A percentile compares a stretch with the other conserved stretches of the same genome.
These are phyloP conservation scores for Lepidotrigona ventralis DNA, from an alignment of 1,140 invertebrate species.

Conservation along the genomic window DNA sequence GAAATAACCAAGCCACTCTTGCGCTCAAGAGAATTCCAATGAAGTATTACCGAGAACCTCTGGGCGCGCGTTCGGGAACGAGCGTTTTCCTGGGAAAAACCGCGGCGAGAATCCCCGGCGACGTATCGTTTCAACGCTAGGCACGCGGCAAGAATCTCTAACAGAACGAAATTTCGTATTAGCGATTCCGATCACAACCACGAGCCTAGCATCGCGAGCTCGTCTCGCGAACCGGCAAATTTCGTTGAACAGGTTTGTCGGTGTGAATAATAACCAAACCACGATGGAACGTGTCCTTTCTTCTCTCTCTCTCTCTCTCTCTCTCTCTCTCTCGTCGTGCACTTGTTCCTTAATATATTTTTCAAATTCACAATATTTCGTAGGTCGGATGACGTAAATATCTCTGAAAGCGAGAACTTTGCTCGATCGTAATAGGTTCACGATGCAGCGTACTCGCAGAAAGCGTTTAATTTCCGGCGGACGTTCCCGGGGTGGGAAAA, in stretches of 20 bases:
- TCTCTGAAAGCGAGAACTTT: too few species aligned
- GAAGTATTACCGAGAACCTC: not conserved
- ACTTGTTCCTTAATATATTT: too few species aligned
- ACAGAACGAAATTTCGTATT: conserved; percentile 22
- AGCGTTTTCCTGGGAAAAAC: not conserved
- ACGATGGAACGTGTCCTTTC: not conserved
- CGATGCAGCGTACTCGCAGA: not conserved
- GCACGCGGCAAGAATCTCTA: conserved; percentile 32
- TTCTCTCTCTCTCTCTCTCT: too few species aligned
- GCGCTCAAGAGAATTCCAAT: not conserved
- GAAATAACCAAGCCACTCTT: too few species aligned
- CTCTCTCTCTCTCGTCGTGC: too few species aligned
- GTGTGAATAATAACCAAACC: conserved; percentile 33
- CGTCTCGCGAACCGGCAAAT: conserved; percentile 34
- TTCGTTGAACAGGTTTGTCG: conserved; percentile 22
- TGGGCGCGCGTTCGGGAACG: too few species aligned
- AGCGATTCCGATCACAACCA: conserved; percentile 39
- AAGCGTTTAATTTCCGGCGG: conserved; percentile 38
- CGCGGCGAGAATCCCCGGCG: not conserved
- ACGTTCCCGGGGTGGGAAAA: not conserved
- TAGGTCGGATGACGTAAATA: too few species aligned
- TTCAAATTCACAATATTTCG: too few species aligned
- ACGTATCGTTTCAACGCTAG: conserved; percentile 17
- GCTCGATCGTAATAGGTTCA: not conserved
- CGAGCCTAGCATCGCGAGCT: conserved; percentile 18